Conservation (phyloP, 2,113 vertebrate genomes). For the Lycaon pictus region DNA sequence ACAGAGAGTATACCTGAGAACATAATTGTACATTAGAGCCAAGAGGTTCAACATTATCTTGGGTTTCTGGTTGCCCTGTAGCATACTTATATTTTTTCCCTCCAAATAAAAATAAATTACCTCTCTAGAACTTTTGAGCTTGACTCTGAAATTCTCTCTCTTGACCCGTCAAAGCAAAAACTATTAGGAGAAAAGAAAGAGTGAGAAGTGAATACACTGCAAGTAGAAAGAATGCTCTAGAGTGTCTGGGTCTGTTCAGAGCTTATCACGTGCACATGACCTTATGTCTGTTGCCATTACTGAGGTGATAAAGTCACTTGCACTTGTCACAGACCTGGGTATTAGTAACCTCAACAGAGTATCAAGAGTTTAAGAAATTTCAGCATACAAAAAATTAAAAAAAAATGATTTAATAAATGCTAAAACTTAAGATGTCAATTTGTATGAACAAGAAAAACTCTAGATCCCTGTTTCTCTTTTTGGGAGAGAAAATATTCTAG, state of each 20-base stretch:
- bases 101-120: not conserved
- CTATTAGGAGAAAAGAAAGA: not conserved
- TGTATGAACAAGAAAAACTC: not conserved
- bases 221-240: not conserved
- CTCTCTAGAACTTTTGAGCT: not conserved
- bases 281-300: rapidly evolving
- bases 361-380: not conserved
- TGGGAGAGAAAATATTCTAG: not conserved
- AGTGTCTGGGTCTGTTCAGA: not conserved
- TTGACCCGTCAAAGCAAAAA: not conserved
- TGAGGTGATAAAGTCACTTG: not conserved
- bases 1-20: not conserved
- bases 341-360: not conserved
- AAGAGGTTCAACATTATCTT: not conserved
- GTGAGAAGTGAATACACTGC: not conserved
- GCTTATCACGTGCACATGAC: rapidly evolving
- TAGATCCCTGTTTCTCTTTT: not conserved
- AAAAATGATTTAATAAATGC: not conserved
- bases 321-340: not conserved
- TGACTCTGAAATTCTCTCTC: not conserved
- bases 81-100: not conserved
- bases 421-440: not conserved
- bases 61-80: not conserved
- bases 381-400: not conserved
- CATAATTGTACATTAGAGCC: not conserved